These are phyloP conservation scores for Argyrosomus regius DNA, from an alignment of 2,797 vertebrate species.

Conservation along the genomic window DNA sequence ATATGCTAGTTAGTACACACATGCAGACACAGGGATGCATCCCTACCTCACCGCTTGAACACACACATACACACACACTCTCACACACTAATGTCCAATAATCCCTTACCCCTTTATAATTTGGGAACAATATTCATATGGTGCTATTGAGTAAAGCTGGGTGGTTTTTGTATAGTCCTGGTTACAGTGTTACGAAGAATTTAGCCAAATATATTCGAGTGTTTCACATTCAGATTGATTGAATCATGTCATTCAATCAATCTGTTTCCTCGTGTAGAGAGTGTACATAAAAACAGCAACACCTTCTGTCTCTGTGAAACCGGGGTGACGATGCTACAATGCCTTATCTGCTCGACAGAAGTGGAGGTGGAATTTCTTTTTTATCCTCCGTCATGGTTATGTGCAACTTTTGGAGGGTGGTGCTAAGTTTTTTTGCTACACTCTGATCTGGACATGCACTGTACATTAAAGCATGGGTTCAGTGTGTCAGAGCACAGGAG, in stretches of 20 bases:
- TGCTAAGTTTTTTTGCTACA: slow-evolving; percentile 55
- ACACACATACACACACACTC: slow-evolving; percentile 49
- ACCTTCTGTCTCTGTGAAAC: slow-evolving; percentile 43
- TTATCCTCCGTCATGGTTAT: slow-evolving; percentile 9
- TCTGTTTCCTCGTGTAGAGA: slow-evolving; percentile 26
- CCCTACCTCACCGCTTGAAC: slow-evolving; percentile 68
- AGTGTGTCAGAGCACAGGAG: slow-evolving; percentile 40
- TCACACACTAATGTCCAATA: slow-evolving; percentile 59
- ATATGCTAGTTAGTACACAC: slow-evolving; percentile 45
- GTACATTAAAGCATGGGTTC: slow-evolving; percentile 38
- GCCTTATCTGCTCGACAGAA: slow-evolving; percentile 64
- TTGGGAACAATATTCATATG: slow-evolving; percentile 84
- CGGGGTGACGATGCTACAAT: slow-evolving; percentile 45
- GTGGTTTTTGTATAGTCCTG: slow-evolving; percentile 67
- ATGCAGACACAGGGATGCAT: slow-evolving; percentile 57
- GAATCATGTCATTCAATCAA: slow-evolving; percentile 19
- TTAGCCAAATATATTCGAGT: slow-evolving; percentile 66
- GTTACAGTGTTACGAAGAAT: slow-evolving; percentile 49
- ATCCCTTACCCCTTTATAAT: slow-evolving; percentile 77
- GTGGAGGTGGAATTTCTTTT: slow-evolving; percentile 30
- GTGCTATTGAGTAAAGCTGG: slow-evolving; percentile 76
- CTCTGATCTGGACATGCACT: slow-evolving; percentile 53
- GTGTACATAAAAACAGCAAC: slow-evolving; percentile 63
- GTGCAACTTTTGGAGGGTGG: slow-evolving; percentile 41
- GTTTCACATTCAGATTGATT: slow-evolving; percentile 41